Evolutionary conservation across 2,888 invertebrate species (phyloP).

Genomic region (Coleophora flavipennella): DNA sequence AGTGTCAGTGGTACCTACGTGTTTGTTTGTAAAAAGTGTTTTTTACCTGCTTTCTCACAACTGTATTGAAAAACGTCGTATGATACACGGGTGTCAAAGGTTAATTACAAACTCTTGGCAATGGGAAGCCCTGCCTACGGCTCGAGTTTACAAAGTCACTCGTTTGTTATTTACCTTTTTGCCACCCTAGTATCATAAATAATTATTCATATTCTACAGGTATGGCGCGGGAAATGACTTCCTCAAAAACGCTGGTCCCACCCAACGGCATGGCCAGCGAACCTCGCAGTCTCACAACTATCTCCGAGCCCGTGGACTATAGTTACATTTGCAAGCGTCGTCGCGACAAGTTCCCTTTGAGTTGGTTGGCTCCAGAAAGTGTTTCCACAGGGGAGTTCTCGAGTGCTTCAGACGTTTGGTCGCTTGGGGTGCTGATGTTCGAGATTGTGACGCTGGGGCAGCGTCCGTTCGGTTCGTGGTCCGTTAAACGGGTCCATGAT

Average conservation of each 20-base stretch:
- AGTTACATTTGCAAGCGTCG: slow-evolving; percentile 81
- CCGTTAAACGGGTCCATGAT: slow-evolving; percentile 76
- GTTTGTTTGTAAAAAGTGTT: too few species aligned
- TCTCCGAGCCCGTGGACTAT: slow-evolving; percentile 69
- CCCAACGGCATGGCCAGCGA: too few species aligned
- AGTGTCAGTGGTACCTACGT: too few species aligned
- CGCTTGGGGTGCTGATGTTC: slow-evolving; percentile 86
- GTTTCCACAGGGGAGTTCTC: slow-evolving; percentile 85
- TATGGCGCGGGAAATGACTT: slow-evolving; percentile 47
- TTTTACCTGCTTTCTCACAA: too few species aligned
- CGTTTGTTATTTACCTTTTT: too few species aligned
- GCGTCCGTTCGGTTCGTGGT: slow-evolving; percentile 86
- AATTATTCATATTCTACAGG: not conserved
- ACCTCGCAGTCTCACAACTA: slow-evolving; percentile 52
- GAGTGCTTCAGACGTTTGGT: slow-evolving; percentile 89
- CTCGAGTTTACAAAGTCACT: too few species aligned
- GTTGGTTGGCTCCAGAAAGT: slow-evolving; percentile 95
- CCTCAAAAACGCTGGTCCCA: slow-evolving; percentile 66
- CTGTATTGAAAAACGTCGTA: too few species aligned
- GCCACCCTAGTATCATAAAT: too few species aligned
- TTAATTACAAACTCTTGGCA: too few species aligned
- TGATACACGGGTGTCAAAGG: too few species aligned
- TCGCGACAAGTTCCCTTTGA: slow-evolving; percentile 86
- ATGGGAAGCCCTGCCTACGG: too few species aligned
- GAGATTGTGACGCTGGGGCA: slow-evolving; percentile 91